These are phyloP conservation scores for Rhegmatorhina hoffmannsi DNA, from an alignment of 2,113 vertebrate species.

Conservation along the genomic window DNA sequence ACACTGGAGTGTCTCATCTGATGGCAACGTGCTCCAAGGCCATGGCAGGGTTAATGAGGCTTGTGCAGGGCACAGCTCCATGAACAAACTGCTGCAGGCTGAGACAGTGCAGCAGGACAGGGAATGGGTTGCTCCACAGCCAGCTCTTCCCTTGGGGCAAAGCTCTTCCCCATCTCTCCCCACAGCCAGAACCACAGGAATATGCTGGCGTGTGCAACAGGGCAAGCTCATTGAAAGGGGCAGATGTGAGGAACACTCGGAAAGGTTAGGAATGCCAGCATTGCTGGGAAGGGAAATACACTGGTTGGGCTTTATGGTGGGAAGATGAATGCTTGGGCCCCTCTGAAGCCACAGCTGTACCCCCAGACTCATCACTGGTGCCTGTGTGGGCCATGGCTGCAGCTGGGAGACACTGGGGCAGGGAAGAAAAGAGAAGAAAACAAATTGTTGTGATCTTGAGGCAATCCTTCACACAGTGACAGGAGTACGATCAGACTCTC, in stretches of 20 bases:
- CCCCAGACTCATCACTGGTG: not conserved
- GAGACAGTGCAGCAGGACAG: not conserved
- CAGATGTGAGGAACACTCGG: not conserved
- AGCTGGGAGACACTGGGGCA: not conserved
- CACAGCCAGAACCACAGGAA: not conserved
- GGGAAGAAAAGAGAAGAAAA: not conserved
- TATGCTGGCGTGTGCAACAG: not conserved
- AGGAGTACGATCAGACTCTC: not conserved
- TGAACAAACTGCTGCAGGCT: conserved; percentile 3
- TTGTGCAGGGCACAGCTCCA: not conserved
- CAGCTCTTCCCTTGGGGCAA: not conserved
- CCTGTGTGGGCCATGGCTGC: not conserved
- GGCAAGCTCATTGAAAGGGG: not conserved
- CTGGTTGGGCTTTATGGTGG: not conserved
- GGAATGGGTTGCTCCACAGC: not conserved
- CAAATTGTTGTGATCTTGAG: not conserved
- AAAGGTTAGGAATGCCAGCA: not conserved
- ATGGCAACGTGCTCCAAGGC: not conserved
- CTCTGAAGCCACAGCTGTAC: not conserved
- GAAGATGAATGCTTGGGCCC: not conserved
- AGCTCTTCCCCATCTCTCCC: not conserved
- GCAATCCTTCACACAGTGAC: not conserved
- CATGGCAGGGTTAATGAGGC: not conserved
- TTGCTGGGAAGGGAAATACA: not conserved
- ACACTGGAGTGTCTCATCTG: not conserved